phyloP scores from a whole-genome alignment of 1,140 invertebrate genomes.

The Chelonus insularis region DNA sequence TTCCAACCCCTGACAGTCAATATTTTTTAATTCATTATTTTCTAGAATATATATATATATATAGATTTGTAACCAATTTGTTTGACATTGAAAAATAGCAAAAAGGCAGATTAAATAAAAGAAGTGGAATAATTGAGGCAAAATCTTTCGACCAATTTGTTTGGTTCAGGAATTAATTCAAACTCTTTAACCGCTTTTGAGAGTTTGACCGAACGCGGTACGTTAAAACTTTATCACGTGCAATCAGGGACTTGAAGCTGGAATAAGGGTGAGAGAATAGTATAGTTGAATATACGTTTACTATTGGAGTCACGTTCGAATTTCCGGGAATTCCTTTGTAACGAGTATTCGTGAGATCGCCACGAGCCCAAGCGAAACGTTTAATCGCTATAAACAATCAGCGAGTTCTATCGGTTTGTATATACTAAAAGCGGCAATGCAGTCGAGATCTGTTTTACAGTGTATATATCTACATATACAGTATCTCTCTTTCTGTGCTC shows the following conservation, averaged over 20 bases:
- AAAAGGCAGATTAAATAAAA: no score
- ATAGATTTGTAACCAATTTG: no score
- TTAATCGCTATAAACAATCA: constrained; percentile 14
- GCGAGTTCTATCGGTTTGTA: neutral
- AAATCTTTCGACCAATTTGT: neutral
- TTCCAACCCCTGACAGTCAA: no score
- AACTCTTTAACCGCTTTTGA: neutral
- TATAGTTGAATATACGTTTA: constrained; percentile 7
- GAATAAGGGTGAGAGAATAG: no score
- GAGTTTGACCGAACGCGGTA: neutral
- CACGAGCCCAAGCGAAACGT: neutral
- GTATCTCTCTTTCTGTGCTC: no score
- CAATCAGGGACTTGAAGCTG: neutral
- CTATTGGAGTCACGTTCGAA: constrained; percentile 3
- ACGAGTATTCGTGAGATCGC: neutral
- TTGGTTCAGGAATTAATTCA: neutral
- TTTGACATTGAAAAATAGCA: no score
- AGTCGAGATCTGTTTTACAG: neutral
- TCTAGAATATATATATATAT: no score
- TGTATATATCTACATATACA: no score
- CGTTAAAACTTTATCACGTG: neutral
- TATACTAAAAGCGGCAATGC: neutral
- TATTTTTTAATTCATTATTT: no score
- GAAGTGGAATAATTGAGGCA: neutral
- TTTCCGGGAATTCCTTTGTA: constrained; percentile 15